These are phyloP conservation scores for Drosophila yakuba DNA, from an alignment of 1,140 invertebrate species.

Conservation along the genomic window DNA sequence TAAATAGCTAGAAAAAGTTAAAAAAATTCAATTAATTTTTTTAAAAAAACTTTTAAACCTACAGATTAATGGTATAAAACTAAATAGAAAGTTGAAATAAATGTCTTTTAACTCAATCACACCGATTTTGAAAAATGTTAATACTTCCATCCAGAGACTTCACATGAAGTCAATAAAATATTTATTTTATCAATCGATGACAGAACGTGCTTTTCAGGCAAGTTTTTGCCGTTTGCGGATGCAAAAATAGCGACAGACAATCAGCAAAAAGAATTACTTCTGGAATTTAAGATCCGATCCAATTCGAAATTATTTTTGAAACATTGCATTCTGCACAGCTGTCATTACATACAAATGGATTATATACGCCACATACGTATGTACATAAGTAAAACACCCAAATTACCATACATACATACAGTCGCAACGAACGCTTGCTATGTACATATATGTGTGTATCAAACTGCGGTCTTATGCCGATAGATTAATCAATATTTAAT, in stretches of 20 bases:
- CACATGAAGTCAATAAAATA: conserved; percentile 9
- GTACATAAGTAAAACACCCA: conserved; percentile 15
- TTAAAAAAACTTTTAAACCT: background rate
- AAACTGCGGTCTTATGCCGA: conserved; percentile 36
- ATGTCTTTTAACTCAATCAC: background rate
- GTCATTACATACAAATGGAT: conserved; percentile 16
- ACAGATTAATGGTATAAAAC: background rate
- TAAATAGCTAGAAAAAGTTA: conserved; percentile 23
- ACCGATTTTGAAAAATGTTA: background rate
- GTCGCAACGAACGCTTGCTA: conserved; percentile 21
- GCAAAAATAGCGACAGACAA: background rate
- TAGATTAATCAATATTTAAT: conserved; percentile 43
- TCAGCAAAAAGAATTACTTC: background rate
- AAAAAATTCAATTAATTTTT: background rate
- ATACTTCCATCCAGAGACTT: background rate
- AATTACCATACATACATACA: conserved; percentile 14
- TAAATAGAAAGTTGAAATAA: too few species aligned
- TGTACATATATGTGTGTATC: conserved; percentile 5
- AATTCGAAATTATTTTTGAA: conserved; percentile 16
- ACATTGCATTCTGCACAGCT: conserved; percentile 30
- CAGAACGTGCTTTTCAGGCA: background rate
- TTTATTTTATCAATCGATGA: conserved; percentile 26
- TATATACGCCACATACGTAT: conserved; percentile 5
- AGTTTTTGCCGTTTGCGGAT: background rate
- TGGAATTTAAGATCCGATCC: background rate